Conservation (phyloP, 2,113 vertebrate genomes). For the Addax nasomaculatus region DNA sequence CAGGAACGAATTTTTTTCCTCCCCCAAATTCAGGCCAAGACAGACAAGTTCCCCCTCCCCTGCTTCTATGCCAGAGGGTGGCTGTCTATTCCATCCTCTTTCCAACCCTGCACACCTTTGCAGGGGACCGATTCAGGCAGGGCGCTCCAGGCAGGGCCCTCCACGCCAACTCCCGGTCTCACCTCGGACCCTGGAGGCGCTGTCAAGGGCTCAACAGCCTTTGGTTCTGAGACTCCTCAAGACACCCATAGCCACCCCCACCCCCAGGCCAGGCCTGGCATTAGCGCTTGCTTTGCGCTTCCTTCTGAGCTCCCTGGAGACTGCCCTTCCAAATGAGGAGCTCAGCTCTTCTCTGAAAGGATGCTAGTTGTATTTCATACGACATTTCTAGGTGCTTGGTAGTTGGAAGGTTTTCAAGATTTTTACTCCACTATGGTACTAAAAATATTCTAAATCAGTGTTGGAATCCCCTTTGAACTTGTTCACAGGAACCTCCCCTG, state of each 20-base stretch:
- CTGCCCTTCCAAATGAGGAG: not conserved
- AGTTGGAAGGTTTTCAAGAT: conserved; percentile 31
- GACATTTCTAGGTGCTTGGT: not conserved
- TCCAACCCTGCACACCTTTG: not conserved
- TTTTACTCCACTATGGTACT: not conserved
- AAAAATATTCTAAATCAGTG: not conserved
- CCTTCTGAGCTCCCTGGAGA: not conserved
- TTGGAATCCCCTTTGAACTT: not conserved
- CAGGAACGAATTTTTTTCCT: not conserved
- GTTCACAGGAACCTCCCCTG: not conserved
- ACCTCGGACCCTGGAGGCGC: not conserved
- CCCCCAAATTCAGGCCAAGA: not conserved
- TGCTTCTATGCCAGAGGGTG: fast-evolving
- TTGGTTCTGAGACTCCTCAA: not conserved
- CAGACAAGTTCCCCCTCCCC: not conserved
- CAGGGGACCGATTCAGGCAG: not conserved
- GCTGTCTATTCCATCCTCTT: not conserved
- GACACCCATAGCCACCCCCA: not conserved
- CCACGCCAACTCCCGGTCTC: not conserved
- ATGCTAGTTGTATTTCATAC: not conserved
- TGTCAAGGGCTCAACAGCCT: not conserved
- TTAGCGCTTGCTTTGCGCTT: not conserved
- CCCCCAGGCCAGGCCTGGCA: not conserved
- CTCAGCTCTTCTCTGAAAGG: not conserved
- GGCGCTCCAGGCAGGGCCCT: not conserved